A percentile compares a stretch with the other conserved stretches of the same genome.
These are phyloP conservation scores for Vicugna pacos DNA, from an alignment of 2,113 vertebrate genomes.

Conservation along the genomic window DNA sequence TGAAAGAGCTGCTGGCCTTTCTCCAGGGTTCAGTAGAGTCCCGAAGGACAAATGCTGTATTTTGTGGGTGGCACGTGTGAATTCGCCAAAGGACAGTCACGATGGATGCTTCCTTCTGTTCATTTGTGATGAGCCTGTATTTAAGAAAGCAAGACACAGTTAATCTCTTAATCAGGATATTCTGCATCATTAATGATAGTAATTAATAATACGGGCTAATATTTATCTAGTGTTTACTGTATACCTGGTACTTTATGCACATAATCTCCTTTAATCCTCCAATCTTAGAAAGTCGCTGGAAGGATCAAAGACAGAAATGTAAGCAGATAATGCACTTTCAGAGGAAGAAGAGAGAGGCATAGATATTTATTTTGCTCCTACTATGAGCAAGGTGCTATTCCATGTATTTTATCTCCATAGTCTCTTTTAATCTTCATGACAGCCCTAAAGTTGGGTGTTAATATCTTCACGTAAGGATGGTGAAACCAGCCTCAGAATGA, in stretches of 20 bases:
- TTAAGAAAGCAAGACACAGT: constrained; percentile 39
- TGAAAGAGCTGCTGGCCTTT: background rate
- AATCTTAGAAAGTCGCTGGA: background rate
- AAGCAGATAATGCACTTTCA: background rate
- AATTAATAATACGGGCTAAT: constrained; percentile 32
- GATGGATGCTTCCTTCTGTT: background rate
- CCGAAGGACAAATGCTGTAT: background rate
- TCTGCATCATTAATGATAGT: constrained; percentile 16
- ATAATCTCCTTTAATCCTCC: constrained; percentile 12
- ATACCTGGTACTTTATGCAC: background rate
- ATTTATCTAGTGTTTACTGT: constrained; percentile 16
- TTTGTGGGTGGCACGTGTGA: background rate
- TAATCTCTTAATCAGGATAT: constrained; percentile 17
- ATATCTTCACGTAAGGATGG: background rate
- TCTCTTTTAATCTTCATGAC: background rate
- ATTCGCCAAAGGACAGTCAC: background rate
- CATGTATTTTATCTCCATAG: background rate
- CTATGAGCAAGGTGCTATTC: background rate
- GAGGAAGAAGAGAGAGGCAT: background rate
- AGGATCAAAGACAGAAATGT: constrained; percentile 36
- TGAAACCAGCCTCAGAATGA: background rate
- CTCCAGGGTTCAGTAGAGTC: background rate
- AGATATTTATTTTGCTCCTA: background rate
- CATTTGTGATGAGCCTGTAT: background rate
- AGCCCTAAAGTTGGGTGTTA: background rate